These are phyloP conservation scores for Sphaerodactylus townsendi DNA, from an alignment of 2,113 vertebrate species.

Conservation along the genomic window DNA sequence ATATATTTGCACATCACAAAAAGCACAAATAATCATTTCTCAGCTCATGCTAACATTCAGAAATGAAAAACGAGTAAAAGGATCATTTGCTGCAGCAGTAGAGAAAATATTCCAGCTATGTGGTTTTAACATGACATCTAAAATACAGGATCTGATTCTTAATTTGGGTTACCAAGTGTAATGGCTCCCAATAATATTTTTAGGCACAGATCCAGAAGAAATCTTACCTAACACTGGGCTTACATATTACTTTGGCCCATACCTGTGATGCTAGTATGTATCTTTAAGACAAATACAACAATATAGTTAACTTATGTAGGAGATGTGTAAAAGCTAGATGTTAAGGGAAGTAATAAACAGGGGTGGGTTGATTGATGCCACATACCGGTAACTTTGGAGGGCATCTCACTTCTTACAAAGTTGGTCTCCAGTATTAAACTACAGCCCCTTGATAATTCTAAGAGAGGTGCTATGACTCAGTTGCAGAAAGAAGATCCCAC, in stretches of 20 bases:
- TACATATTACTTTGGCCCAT: fast-evolving
- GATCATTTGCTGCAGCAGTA: background rate
- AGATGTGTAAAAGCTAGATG: background rate
- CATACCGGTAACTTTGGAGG: too few relatives aligned
- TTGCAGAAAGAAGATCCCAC: too few relatives aligned
- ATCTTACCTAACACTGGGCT: background rate
- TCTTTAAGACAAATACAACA: background rate
- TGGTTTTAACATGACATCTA: background rate
- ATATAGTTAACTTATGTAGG: background rate
- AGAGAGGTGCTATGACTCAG: too few relatives aligned
- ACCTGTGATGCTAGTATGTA: background rate
- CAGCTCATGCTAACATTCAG: conserved; percentile 15
- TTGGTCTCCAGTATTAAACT: too few relatives aligned
- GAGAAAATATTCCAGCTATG: conserved; percentile 27
- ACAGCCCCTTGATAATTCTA: too few relatives aligned
- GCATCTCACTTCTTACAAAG: too few relatives aligned
- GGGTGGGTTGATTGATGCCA: too few relatives aligned
- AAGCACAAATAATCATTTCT: conserved; percentile 34
- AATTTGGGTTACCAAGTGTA: conserved; percentile 20
- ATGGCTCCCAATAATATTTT: background rate
- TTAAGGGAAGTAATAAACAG: too few relatives aligned
- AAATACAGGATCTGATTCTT: fast-evolving
- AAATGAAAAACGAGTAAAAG: conserved; percentile 27
- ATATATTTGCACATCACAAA: conserved; percentile 32
- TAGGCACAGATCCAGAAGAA: conserved; percentile 3